Evolutionary conservation across 2,113 vertebrate genomes (phyloP).

Genomic region (Pelusios castaneus): DNA sequence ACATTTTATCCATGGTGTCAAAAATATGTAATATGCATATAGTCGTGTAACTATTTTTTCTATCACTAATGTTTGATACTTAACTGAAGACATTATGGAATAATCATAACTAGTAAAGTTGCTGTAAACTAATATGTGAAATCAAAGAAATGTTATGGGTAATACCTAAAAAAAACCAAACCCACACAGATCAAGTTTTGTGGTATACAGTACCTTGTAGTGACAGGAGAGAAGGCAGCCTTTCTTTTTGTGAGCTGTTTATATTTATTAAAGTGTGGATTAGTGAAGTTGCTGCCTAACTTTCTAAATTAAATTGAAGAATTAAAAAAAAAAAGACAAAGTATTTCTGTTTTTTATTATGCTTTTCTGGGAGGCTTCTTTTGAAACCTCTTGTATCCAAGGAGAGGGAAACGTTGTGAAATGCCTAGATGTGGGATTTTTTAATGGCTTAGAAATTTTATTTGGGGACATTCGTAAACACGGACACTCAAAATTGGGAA

Average conservation of each 20-base stretch:
- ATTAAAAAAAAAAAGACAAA: too few species aligned
- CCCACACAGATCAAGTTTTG: too few species aligned
- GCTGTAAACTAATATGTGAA: neutral
- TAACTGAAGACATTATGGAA: neutral
- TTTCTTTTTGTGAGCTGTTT: neutral
- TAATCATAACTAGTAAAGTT: neutral
- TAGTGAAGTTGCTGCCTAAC: neutral
- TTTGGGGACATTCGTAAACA: fast-evolving
- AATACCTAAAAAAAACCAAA: too few species aligned
- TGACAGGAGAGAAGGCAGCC: neutral
- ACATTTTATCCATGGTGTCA: neutral
- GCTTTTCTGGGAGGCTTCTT: neutral
- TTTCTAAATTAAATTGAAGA: neutral
- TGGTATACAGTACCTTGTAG: neutral
- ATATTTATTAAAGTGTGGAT: neutral
- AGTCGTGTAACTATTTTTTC: neutral
- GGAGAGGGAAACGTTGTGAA: neutral
- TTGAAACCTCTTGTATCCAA: neutral
- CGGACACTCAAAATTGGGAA: neutral
- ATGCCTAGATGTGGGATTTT: neutral
- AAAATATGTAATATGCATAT: neutral
- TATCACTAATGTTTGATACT: neutral
- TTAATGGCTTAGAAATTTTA: neutral
- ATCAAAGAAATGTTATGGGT: neutral
- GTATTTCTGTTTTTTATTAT: neutral